These are phyloP conservation scores for Gopherus evgoodei DNA, from an alignment of 2,113 vertebrate species.

Conservation along the genomic window DNA sequence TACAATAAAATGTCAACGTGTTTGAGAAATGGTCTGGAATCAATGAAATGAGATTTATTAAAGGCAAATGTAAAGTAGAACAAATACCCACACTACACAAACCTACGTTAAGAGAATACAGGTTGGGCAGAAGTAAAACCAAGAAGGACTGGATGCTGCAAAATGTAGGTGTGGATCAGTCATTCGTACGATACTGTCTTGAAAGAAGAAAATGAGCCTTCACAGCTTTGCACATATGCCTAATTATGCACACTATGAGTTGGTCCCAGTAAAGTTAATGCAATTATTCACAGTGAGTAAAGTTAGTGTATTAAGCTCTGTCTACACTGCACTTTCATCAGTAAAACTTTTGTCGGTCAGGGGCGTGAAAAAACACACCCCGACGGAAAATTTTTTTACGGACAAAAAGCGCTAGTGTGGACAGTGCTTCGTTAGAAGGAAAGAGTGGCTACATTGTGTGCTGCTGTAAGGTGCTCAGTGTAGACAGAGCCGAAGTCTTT, in stretches of 20 bases:
- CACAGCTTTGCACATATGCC: fast-evolving
- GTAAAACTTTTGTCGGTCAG: too few relatives aligned
- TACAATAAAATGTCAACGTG: neutral
- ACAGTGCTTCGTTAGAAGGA: too few relatives aligned
- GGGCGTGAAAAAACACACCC: too few relatives aligned
- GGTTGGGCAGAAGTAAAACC: fast-evolving
- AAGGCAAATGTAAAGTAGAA: neutral
- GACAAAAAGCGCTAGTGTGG: too few relatives aligned
- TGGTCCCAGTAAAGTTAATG: fast-evolving
- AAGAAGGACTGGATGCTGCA: neutral
- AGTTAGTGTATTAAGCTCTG: neutral
- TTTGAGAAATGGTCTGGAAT: neutral
- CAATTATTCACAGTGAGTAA: neutral
- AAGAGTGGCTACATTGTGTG: too few relatives aligned
- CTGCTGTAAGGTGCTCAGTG: too few relatives aligned
- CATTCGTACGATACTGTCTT: neutral
- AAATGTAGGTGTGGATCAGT: neutral
- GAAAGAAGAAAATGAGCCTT: fast-evolving
- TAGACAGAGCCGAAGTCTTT: neutral
- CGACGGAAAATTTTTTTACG: too few relatives aligned
- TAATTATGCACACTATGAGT: neutral
- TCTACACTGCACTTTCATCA: too few relatives aligned
- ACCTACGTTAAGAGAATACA: neutral
- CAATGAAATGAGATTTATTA: fast-evolving
- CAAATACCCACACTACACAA: fast-evolving